Base-by-base conservation (phyloP, 1,140 invertebrate genomes). In the Leptinotarsa undecemlineata region DNA sequence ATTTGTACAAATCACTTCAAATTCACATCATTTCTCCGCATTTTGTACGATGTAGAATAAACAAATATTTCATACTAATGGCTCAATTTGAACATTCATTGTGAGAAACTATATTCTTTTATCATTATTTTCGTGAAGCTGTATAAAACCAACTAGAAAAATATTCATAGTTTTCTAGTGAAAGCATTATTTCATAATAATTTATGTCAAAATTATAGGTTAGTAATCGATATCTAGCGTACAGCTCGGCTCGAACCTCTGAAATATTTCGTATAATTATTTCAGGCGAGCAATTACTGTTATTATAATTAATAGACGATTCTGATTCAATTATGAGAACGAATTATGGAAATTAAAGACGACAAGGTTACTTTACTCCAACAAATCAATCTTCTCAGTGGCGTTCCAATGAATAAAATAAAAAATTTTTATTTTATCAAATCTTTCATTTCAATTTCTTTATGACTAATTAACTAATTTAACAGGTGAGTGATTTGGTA, bases 251-350 rank as follows among this genome's bases (percentile, higher is more conserved):
- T 62, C 21, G 60, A n/a, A 19, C 21, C 21, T n/a, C 6, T 19
- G 60, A 62, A 62, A 62, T 62, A 62, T 62, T 62, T 62, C 60
- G 6, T 62, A n/a, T 62, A 62, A 62, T 62, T 62, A 62, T 62
- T 19, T 62, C 60, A 21, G 60, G n/a, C 13, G n/a, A 21, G 21
- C n/a, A 62, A 62, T 62, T 62, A 62, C 21, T 21, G n/a, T 21
- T 19, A 62, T 62, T 62, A 62, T 62, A 62, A 62, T 62, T 62
- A 62, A 62, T 62, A 62, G 60, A 62, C 21, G 21, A 62, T 62
- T 62, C 60, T 17, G 60, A 62, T 21, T 62, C 21, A 62, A 62
- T 62, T 62, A 62, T 62, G 60, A n/a, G 8, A 19, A 19, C n/a
- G 21, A 62, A 62, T 62, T 62, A 62, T 62, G 60, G n/a, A 62